Percentiles rank a stretch among this genome's conserved stretches.
Conservation (phyloP, 2,797 vertebrate genomes). For the Carapus acus region DNA sequence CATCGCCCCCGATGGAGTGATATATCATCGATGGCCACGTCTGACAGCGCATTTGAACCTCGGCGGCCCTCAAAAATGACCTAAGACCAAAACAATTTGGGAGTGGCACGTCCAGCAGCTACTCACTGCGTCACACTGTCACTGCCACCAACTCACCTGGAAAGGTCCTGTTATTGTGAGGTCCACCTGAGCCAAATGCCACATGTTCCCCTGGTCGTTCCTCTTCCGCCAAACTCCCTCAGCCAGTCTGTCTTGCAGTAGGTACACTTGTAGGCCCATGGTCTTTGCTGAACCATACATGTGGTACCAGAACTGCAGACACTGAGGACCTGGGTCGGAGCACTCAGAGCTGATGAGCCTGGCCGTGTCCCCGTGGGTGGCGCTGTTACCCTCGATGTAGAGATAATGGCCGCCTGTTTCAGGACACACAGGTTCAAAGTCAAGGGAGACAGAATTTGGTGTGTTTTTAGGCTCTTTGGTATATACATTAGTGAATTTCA, state of each 20-base stretch:
- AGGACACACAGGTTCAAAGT: background rate
- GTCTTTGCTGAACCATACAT: conserved; percentile 69
- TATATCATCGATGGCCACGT: conserved; percentile 77
- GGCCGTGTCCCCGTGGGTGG: conserved; percentile 57
- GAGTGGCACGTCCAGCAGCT: too few species aligned
- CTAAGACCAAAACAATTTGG: conserved; percentile 41
- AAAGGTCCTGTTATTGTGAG: conserved; percentile 54
- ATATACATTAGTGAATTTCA: too few species aligned
- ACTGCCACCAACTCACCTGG: conserved; percentile 44
- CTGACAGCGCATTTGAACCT: conserved; percentile 66
- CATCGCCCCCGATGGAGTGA: conserved; percentile 64
- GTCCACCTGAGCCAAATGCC: conserved; percentile 66
- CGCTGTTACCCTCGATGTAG: conserved; percentile 65
- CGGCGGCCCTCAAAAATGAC: conserved; percentile 70
- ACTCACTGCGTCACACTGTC: too few species aligned
- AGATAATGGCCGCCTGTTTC: conserved; percentile 61
- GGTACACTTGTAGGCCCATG: conserved; percentile 70
- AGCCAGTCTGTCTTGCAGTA: conserved; percentile 44
- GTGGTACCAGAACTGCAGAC: conserved; percentile 77
- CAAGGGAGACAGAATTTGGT: background rate
- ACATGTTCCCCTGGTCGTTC: conserved; percentile 68
- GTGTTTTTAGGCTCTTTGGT: too few species aligned
- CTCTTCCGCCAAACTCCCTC: conserved; percentile 51
- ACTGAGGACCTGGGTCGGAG: conserved; percentile 58
- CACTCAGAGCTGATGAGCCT: conserved; percentile 68